Conservation (phyloP, 2,113 vertebrate genomes). For the Eupsittula cactorum region DNA sequence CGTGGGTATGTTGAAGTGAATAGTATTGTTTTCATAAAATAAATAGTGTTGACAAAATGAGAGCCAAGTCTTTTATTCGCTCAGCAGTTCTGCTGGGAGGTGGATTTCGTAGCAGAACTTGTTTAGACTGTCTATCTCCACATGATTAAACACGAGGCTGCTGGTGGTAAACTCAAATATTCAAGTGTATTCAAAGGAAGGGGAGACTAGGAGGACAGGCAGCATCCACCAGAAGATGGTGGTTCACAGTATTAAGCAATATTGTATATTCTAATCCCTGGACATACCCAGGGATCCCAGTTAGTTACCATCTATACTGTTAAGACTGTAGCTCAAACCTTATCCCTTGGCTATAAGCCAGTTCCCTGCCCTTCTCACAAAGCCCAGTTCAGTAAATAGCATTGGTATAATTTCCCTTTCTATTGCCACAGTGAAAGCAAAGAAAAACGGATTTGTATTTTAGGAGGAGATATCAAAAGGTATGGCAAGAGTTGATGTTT, state of each 20-base stretch:
- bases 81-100: not conserved
- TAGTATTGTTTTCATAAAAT: not conserved
- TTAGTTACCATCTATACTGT: fast-evolving
- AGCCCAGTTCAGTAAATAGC: not conserved
- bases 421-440: not conserved
- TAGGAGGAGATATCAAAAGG: not conserved
- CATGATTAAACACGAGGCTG: not conserved
- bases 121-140: not conserved
- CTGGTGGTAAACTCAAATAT: not conserved
- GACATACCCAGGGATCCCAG: not conserved
- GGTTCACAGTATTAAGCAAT: not conserved
- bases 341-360: not conserved
- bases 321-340: not conserved
- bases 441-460: not conserved
- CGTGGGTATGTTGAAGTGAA: not conserved
- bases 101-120: not conserved
- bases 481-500: not conserved
- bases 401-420: not conserved
- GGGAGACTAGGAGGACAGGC: not conserved
- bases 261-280: not conserved
- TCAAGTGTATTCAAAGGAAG: not conserved
- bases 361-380: not conserved
- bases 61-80: not conserved
- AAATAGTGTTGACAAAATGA: not conserved
- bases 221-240: not conserved